Base-by-base conservation (phyloP, 1,140 invertebrate genomes). In the Glossosoma conforme region DNA sequence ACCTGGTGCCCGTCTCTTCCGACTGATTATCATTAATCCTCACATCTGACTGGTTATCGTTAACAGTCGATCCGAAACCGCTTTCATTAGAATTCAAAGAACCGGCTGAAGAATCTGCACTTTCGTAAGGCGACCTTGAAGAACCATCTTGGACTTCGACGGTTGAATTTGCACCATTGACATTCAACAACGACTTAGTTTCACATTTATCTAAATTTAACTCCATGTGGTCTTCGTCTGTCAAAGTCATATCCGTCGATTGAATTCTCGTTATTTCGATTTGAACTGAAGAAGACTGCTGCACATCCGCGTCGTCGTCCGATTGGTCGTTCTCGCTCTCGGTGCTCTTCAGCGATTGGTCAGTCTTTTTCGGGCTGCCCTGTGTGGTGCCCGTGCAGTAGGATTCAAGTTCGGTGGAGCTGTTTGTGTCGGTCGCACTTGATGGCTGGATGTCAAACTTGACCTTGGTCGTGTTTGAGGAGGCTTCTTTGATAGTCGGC, bases 81-180 rank as follows among this genome's bases (percentile, higher is more conserved):
- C 56, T 58, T 42, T 58, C 56, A n/a, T 50, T 58, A 0, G 56
- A 58, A 35, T 54, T 46, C 2, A 54, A 28, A 32, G 51, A 54
- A 0, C 56, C 56, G 0, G 41, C 30, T 8, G 56, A 54, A 6
- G 56, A 58, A 30, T 58, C 56, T 2, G 56, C 44, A 37, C 56
- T 58, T 41, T 58, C 56, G 18, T 58, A 58, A 17, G 56, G 56
- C 14, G 56, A 58, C 20, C 36, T 58, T 24, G 40, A 15, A 19
- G 11, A 13, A 25, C 53, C 55, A 14, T 4, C 13, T 15, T 45
- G 46, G 1, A 6, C 13, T 38, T 51, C 48, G 4, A 11, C 6
- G 1, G 43, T 22, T 32, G 22, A 18, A 18, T 17, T 10, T 15
- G 35, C 28, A 32, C 22, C 15, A 10, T 37, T 47, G 14, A 18